A percentile compares a stretch with the other conserved stretches of the same genome.
phyloP scores from a whole-genome alignment of 2,888 invertebrate genomes.

The Leptinotarsa tumamoca region DNA sequence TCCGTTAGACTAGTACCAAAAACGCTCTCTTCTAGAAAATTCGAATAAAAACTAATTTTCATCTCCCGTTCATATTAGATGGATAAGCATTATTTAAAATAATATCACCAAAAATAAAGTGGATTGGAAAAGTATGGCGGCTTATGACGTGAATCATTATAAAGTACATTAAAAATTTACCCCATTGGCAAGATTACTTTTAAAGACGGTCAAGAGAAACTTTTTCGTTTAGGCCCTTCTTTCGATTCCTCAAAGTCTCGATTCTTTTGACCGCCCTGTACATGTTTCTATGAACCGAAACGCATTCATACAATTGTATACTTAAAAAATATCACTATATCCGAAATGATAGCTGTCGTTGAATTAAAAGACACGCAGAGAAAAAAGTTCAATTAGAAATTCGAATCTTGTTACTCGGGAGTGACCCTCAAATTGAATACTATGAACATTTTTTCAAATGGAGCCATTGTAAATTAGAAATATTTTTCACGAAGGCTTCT shows the following conservation, averaged over 20 bases:
- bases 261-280: background rate
- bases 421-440: too few relatives aligned
- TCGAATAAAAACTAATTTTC: too few relatives aligned
- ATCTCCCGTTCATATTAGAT: background rate
- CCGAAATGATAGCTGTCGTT: constrained; percentile 25
- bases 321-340: constrained; percentile 35
- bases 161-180: background rate
- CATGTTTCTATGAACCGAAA: constrained; percentile 1
- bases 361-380: constrained; percentile 4
- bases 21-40: background rate
- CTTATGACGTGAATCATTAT: background rate
- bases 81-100: background rate
- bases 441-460: too few relatives aligned
- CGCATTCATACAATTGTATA: background rate
- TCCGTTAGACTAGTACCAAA: background rate
- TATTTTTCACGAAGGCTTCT: background rate
- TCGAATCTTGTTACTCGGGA: too few relatives aligned
- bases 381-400: background rate
- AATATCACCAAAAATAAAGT: background rate
- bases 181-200: constrained; percentile 7
- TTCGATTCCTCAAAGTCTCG: background rate
- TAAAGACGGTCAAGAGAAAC: background rate
- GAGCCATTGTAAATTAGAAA: background rate
- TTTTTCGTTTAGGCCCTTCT: background rate
- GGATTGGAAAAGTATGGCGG: constrained; percentile 14